Base-by-base conservation (phyloP, 2,113 vertebrate genomes). In the Ahaetulla prasina region DNA sequence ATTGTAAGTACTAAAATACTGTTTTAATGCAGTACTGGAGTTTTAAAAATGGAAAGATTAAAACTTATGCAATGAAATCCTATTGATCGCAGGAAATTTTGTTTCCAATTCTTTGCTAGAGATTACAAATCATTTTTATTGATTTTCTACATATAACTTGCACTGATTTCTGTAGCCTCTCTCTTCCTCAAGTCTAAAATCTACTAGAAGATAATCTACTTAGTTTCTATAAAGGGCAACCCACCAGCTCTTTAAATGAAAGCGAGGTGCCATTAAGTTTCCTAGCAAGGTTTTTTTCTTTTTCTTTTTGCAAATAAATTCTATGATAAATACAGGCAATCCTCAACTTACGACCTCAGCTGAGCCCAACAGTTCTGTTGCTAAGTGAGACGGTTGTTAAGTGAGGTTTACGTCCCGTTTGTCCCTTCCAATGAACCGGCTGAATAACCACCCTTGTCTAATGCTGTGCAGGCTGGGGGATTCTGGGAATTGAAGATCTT, bases 161-260 rank as follows among this genome's bases (percentile, higher is more conserved):
- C 11, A 30, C 94, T 92, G 18, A 55, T 0, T 47, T 35, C 16
- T 22, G 9, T 18, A 5, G 20, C 14, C 43, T 35, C 5, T 49
- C 18, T 45, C 10, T 35, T 35, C 52, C 0, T 47, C 52, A 87
- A 91, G 4, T 43, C 54, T 14, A 6, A n/a, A 91, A 85, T 91
- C 80, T 35, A 3, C 27, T 10, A n/a, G 30, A 86, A 93, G 94
- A 94, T 97, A 95, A 97, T 95, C 96, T 91, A 63, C 35, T 88
- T 93, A 68, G 85, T 57, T 14, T 80, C 95, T 96, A 94, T 93
- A 95, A 95, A 94, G 88, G 63, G 96, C 91, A 93, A 49, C 7
- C 88, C 2, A n/a, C 60, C 2, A 22, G 91, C 27, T 25, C 4
- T 30, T 39, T 43, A 47, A 52, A 54, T 23, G 2, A 35, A 9